Percentiles rank a stretch among this genome's conserved stretches.
These are phyloP conservation scores for Habropoda laboriosa DNA, from an alignment of 1,140 invertebrate species.

Conservation along the genomic window DNA sequence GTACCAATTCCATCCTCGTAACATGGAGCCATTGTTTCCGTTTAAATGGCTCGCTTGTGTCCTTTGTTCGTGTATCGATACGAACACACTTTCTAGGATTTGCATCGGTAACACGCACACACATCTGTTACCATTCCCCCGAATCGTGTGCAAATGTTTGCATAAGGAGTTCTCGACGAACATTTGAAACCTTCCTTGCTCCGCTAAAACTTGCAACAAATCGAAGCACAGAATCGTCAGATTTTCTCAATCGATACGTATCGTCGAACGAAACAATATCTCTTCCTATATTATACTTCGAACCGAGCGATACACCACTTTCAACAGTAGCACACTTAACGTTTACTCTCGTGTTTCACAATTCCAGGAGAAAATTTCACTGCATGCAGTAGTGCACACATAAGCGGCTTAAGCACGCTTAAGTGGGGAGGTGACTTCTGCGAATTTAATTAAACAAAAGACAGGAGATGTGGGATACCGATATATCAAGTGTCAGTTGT, in stretches of 20 bases:
- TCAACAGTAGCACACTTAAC: no score
- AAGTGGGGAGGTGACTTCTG: no score
- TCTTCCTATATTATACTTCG: no score
- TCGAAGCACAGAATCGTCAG: no score
- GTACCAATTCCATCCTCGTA: constrained; percentile 26
- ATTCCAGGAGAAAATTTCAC: background rate
- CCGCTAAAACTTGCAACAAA: background rate
- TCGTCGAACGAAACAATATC: background rate
- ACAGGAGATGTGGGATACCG: no score
- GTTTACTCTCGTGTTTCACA: background rate
- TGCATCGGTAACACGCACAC: constrained; percentile 21
- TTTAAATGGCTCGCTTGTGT: constrained; percentile 15
- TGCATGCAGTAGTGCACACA: no score
- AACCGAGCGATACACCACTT: no score
- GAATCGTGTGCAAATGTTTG: constrained; percentile 11
- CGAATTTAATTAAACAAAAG: no score
- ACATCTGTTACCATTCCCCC: background rate
- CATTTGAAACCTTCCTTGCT: background rate
- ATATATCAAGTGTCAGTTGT: no score
- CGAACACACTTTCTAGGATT: constrained; percentile 19
- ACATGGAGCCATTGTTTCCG: constrained; percentile 27
- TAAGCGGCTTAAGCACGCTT: no score
- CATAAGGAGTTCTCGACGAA: background rate
- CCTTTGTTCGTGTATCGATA: constrained; percentile 24
- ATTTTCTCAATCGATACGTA: background rate